Conservation (phyloP, 2,888 invertebrate species). For the Artemia sinica region DNA sequence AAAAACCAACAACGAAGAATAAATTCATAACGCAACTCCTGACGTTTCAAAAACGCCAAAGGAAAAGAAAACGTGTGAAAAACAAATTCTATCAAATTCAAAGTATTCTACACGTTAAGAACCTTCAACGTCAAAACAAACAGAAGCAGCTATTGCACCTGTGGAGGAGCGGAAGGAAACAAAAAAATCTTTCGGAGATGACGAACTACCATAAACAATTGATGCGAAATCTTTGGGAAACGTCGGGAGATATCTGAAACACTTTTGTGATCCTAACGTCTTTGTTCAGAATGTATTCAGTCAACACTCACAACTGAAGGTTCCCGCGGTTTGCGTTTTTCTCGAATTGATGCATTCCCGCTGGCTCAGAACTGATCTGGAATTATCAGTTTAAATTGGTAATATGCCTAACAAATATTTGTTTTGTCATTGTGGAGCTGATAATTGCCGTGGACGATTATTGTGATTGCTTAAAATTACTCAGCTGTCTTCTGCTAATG, state of each 20-base stretch:
- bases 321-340: constrained; percentile 80
- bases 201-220: constrained; percentile 80
- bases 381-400: constrained; percentile 90
- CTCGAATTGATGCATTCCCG: constrained; percentile 59
- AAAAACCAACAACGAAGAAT: too few relatives aligned
- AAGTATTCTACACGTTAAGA: too few relatives aligned
- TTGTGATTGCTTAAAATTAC: constrained; percentile 26
- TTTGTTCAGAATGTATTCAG: constrained; percentile 98
- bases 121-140: too few relatives aligned
- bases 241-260: constrained; percentile 49
- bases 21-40: too few relatives aligned
- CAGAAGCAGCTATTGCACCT: too few relatives aligned
- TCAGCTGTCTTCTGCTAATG: too few relatives aligned
- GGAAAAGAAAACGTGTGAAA: too few relatives aligned
- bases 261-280: constrained; percentile 83
- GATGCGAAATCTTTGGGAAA: constrained; percentile 94
- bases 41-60: too few relatives aligned
- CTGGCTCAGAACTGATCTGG: constrained; percentile 91
- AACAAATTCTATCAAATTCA: too few relatives aligned
- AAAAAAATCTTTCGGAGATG: constrained; percentile 52
- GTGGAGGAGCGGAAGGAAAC: too few relatives aligned
- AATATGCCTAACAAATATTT: constrained; percentile 78
- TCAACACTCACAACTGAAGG: constrained; percentile 82
- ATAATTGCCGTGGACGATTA: constrained; percentile 69
- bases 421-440: constrained; percentile 77